These are phyloP conservation scores for Anoplophora glabripennis DNA, from an alignment of 1,140 invertebrate species.

Conservation along the genomic window DNA sequence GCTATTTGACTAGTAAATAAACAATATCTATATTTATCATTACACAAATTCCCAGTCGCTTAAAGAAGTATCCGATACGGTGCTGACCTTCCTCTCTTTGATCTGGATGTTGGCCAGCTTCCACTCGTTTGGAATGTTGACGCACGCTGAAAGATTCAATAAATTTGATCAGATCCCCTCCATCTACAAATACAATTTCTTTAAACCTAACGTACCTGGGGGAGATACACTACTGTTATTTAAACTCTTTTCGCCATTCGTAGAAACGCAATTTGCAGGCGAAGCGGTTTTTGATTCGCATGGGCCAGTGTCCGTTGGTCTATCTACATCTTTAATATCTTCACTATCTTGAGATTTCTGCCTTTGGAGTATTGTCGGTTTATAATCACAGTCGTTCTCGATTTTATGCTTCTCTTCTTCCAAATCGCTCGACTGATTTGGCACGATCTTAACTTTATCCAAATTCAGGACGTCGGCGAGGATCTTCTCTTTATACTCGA, in stretches of 20 bases:
- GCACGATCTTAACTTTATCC: constrained; percentile 44
- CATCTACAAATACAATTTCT: constrained; percentile 7
- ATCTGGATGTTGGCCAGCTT: constrained; percentile 33
- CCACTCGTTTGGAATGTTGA: constrained; percentile 41
- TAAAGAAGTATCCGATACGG: constrained; percentile 34
- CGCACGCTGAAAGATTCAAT: constrained; percentile 26
- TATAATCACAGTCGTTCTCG: constrained; percentile 8
- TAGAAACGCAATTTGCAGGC: no score
- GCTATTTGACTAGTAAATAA: not conserved
- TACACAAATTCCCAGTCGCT: constrained; percentile 41
- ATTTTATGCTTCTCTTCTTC: constrained; percentile 6
- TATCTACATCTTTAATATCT: not conserved
- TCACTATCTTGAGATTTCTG: not conserved
- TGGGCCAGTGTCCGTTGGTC: no score
- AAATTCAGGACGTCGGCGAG: constrained; percentile 54
- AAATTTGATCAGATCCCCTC: no score
- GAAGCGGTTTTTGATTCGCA: no score
- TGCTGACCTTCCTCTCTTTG: constrained; percentile 18
- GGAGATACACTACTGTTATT: not conserved
- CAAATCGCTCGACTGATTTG: not conserved
- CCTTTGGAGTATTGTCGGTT: not conserved
- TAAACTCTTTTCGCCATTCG: no score
- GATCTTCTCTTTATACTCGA: constrained; percentile 56
- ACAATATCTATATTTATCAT: not conserved
- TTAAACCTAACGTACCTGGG: constrained; percentile 10